phyloP scores from a whole-genome alignment of 2,113 vertebrate species.

The Psilopsiagon aurifrons region DNA sequence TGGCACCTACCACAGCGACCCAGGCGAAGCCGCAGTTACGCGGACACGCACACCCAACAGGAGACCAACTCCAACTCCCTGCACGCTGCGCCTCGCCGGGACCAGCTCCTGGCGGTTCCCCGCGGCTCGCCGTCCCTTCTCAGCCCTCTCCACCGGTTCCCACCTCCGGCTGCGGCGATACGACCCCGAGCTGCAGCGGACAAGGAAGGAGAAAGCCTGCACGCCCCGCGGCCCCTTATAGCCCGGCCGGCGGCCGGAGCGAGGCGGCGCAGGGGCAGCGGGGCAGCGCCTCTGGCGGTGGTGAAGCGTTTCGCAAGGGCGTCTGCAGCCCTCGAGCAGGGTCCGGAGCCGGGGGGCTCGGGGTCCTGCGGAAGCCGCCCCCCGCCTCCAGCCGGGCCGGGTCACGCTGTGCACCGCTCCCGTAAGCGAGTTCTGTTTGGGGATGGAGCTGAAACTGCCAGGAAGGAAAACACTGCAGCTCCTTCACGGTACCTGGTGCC shows the following conservation, averaged over 20 bases:
- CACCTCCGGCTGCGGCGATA: not conserved
- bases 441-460: not conserved
- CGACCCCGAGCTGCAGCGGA: accelerated
- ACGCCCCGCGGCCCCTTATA: not conserved
- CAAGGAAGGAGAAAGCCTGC: accelerated
- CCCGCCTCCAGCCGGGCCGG: not conserved
- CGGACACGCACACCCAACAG: not conserved
- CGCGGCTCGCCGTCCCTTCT: accelerated
- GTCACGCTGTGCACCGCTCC: accelerated
- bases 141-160: not conserved
- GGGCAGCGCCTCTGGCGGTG: no score
- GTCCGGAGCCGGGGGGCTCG: no score
- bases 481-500: not conserved
- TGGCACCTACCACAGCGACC: no score
- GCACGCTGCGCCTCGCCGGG: accelerated
- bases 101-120: not conserved
- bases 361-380: accelerated
- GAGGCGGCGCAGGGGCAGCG: not conserved
- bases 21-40: not conserved
- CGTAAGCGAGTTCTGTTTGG: no score
- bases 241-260: not conserved
- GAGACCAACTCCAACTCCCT: not conserved
- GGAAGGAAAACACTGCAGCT: not conserved
- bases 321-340: accelerated
- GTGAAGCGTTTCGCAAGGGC: not conserved